These are phyloP conservation scores for Heteractis magnifica DNA, from an alignment of 92 coral and sea anemone species.

Conservation along the genomic window DNA sequence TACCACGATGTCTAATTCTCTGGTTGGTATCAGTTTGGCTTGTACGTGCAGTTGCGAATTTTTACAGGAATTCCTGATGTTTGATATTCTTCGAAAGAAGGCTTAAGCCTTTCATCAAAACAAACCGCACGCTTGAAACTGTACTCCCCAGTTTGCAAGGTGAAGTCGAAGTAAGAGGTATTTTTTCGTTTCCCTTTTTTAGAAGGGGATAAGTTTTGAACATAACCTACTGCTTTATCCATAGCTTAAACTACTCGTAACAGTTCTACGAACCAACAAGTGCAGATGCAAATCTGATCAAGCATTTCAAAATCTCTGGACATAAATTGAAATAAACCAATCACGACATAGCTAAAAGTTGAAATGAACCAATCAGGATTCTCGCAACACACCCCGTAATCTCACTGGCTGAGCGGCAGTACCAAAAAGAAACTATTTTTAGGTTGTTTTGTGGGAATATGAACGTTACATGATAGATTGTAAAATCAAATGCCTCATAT, in stretches of 20 bases:
- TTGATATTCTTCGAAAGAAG: conserved; percentile 7
- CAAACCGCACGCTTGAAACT: conserved; percentile 9
- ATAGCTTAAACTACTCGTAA: neutral
- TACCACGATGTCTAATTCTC: conserved; percentile 10
- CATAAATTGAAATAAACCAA: neutral
- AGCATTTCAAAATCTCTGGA: neutral
- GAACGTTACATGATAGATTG: neutral
- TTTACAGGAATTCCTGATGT: conserved; percentile 13
- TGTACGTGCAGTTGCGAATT: neutral
- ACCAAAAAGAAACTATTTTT: neutral
- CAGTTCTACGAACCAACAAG: neutral
- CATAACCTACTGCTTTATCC: conserved; percentile 7
- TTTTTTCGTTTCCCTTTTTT: conserved; percentile 1
- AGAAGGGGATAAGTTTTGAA: conserved; percentile 6
- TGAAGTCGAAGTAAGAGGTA: conserved; percentile 12
- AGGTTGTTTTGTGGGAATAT: neutral
- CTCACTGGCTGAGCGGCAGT: neutral
- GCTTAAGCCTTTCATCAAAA: conserved; percentile 5
- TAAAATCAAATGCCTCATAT: too few species aligned
- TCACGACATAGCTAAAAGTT: neutral
- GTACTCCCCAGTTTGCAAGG: conserved; percentile 7
- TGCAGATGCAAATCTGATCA: neutral
- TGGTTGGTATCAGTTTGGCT: conserved; percentile 8
- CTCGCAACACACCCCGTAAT: neutral
- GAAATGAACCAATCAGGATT: neutral